These are phyloP conservation scores for Bradypus variegatus DNA, from an alignment of 2,797 vertebrate species.

Conservation along the genomic window DNA sequence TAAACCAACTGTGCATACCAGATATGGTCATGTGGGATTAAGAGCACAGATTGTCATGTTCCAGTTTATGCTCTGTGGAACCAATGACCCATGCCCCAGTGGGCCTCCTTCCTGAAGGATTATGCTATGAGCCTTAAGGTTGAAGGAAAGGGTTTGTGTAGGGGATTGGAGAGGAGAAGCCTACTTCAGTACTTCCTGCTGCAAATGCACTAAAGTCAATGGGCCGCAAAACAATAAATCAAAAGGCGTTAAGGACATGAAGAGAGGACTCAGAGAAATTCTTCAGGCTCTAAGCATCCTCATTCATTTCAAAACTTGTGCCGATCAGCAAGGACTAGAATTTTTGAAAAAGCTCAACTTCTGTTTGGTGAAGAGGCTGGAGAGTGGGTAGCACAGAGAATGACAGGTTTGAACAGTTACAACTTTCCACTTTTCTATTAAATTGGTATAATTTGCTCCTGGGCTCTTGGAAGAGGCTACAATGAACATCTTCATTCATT, in stretches of 20 bases:
- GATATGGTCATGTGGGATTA: background rate
- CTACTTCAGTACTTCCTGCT: background rate
- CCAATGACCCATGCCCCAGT: background rate
- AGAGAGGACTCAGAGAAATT: background rate
- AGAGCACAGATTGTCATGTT: background rate
- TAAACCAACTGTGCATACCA: background rate
- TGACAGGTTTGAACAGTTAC: background rate
- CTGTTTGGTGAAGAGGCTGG: background rate
- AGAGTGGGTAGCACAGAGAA: background rate
- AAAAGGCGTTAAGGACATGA: background rate
- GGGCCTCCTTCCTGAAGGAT: background rate
- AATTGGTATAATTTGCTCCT: conserved; percentile 6
- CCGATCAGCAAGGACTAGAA: background rate
- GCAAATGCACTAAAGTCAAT: background rate
- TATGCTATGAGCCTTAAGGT: background rate
- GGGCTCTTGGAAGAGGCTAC: background rate
- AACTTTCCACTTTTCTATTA: background rate
- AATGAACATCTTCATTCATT: conserved; percentile 30
- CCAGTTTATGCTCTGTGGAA: background rate
- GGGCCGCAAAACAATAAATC: background rate
- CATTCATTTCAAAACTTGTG: background rate
- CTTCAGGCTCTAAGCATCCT: background rate
- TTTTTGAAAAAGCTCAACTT: background rate
- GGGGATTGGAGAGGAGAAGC: background rate
- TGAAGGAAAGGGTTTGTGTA: fast-evolving